Conservation (phyloP, 2,888 invertebrate genomes). For the Ptychoptera contaminata region DNA sequence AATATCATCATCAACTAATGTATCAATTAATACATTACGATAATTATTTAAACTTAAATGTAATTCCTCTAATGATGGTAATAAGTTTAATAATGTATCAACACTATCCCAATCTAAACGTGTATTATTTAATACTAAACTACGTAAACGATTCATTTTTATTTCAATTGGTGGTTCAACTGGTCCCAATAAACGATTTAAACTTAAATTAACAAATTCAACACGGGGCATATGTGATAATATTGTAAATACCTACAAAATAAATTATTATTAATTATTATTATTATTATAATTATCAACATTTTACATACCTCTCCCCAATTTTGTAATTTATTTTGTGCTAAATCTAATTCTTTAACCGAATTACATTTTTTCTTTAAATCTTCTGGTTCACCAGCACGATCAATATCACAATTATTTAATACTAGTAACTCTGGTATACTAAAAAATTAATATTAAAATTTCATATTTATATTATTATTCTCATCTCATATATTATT, state of each 20-base stretch:
- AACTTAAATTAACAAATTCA: slow-evolving; percentile 82
- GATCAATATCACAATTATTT: slow-evolving; percentile 81
- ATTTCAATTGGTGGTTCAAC: slow-evolving; percentile 33
- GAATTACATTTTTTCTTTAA: slow-evolving; percentile 70
- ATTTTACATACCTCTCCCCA: slow-evolving; percentile 55
- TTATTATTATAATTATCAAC: slow-evolving; percentile 10
- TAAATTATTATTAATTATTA: slow-evolving; percentile 30
- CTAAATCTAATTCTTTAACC: slow-evolving; percentile 87
- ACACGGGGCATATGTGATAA: slow-evolving; percentile 76
- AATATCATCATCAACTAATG: slow-evolving; percentile 19
- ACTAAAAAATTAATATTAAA: slow-evolving; percentile 23
- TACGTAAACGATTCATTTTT: slow-evolving; percentile 43
- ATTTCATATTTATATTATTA: background rate
- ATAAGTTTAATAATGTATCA: slow-evolving; percentile 53
- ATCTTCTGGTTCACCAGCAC: slow-evolving; percentile 68
- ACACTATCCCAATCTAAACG: slow-evolving; percentile 74
- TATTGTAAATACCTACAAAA: slow-evolving; percentile 49
- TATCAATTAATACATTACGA: slow-evolving; percentile 52
- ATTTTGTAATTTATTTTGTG: slow-evolving; percentile 76
- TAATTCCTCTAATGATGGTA: slow-evolving; percentile 73
- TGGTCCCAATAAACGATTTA: slow-evolving; percentile 65
- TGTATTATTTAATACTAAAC: slow-evolving; percentile 77
- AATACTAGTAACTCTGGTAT: slow-evolving; percentile 74
- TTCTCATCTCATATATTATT: background rate
- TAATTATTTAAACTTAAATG: slow-evolving; percentile 87